Evolutionary conservation across 2,888 invertebrate species (phyloP).

Genomic region (Empis livida): DNA sequence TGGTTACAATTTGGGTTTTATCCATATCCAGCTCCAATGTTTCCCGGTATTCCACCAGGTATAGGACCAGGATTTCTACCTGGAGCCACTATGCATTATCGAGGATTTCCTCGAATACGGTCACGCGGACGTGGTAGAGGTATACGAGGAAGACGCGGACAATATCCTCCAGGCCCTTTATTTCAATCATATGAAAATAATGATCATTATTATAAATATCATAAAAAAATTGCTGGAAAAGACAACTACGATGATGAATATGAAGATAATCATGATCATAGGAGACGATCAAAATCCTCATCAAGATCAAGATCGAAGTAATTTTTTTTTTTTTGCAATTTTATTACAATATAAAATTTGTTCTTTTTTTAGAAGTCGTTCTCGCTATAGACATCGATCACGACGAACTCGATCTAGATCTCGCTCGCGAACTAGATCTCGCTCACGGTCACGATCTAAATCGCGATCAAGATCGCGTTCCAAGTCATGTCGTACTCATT

Average conservation of each 20-base stretch:
- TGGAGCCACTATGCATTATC: constrained; percentile 19
- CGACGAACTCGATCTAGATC: constrained; percentile 8
- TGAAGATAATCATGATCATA: constrained; percentile 28
- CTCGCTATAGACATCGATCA: not conserved
- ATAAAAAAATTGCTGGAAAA: constrained; percentile 44
- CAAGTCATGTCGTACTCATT: constrained; percentile 12
- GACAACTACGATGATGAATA: constrained; percentile 41
- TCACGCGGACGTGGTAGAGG: constrained; percentile 37
- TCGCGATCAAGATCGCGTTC: constrained; percentile 10
- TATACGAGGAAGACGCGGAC: constrained; percentile 27
- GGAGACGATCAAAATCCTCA: constrained; percentile 19
- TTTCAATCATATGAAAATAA: constrained; percentile 7
- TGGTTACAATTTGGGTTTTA: constrained; percentile 34
- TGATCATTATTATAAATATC: constrained; percentile 39
- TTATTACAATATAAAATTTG: constrained; percentile 1
- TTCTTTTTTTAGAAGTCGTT: constrained; percentile 15
- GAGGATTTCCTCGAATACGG: constrained; percentile 27
- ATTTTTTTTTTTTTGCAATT: not conserved
- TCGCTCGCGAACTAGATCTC: constrained; percentile 11
- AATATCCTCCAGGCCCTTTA: constrained; percentile 3
- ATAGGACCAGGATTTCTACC: constrained; percentile 19
- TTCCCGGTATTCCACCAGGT: constrained; percentile 25
- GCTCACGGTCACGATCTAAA: constrained; percentile 18
- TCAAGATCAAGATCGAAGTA: constrained; percentile 19
- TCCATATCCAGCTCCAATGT: constrained; percentile 25